Evolutionary conservation across 2,797 vertebrate species (phyloP), one percentile per base, ranked within the genome.

Genomic region (Telmatherina bonti): DNA sequence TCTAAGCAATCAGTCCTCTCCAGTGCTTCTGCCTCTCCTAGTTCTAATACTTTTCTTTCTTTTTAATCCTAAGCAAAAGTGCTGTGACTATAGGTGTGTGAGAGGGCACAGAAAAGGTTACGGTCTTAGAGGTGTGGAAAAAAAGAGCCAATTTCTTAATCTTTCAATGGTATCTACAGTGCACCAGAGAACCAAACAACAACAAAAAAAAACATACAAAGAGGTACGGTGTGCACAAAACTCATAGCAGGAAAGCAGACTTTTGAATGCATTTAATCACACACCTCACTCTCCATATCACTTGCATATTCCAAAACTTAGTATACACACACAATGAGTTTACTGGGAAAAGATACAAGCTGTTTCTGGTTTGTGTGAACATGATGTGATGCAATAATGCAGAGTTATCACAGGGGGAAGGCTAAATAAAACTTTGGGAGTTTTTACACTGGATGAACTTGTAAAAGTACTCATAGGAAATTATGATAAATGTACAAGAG

Each of bases 41-140:
- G 24, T 56, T 13, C 29, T 9, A 61, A 13, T 53, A 31, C 30
- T 31, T 36, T 53, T 0, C 53, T 4, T 24, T 22, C 49, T 38
- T 36, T 52, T 55, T 31, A 11, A 10, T 4, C 52, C 58, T 43
- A 31, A 49, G 56, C 20, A 29, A 38, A 36, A 36, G 36, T 68
- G 59, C 66, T 57, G 15, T 65, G 51, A 26, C 56, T 15, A 66
- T 51, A 31, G 27, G 45, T 79, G 72, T 90, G 92, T 90, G 78
- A 94, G 96, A 86, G 93, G 94, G 78, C 91, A 88, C 89, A 69
- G 61, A 72, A 81, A 72, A 77, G 78, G 85, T 87, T 95, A 90
- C 84, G 91, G 89, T 92, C 85, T 86, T 84, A 61, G 79, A 86
- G 76, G 81, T 87, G 82, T 76, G n/a, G 70, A 88, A 83, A 64